Conservation (phyloP, 2,113 vertebrate species). For the Orthonyx spaldingii region DNA sequence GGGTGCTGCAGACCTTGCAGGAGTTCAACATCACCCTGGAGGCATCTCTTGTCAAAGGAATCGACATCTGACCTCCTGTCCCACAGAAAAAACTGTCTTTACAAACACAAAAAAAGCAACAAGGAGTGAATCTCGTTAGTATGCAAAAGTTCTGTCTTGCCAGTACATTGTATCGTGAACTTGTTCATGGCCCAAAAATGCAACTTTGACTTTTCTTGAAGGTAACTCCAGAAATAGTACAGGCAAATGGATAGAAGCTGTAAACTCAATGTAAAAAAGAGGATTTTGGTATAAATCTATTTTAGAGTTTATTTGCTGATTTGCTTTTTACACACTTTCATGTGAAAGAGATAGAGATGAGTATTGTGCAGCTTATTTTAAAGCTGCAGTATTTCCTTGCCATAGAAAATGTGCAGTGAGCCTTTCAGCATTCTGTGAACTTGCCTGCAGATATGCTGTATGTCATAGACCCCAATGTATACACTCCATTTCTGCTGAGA, state of each 20-base stretch:
- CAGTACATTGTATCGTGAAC: slow-evolving; percentile 51
- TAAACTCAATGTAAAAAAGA: slow-evolving; percentile 75
- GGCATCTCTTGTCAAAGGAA: slow-evolving; percentile 94
- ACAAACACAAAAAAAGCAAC: slow-evolving; percentile 28
- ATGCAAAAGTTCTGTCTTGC: slow-evolving; percentile 62
- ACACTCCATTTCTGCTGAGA: slow-evolving; percentile 62
- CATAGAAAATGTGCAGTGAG: slow-evolving; percentile 85
- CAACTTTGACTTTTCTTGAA: slow-evolving; percentile 54
- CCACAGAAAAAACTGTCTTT: neutral
- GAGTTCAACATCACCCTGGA: slow-evolving; percentile 99
- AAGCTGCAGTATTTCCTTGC: slow-evolving; percentile 90
- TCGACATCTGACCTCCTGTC: slow-evolving; percentile 82
- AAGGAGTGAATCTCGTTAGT: slow-evolving; percentile 40
- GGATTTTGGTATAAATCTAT: slow-evolving; percentile 78
- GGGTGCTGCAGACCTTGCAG: slow-evolving; percentile 95
- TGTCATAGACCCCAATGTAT: slow-evolving; percentile 47
- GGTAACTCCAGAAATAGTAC: slow-evolving; percentile 50
- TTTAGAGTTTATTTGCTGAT: slow-evolving; percentile 82
- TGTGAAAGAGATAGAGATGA: slow-evolving; percentile 77
- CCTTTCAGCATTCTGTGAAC: slow-evolving; percentile 74
- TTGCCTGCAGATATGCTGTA: slow-evolving; percentile 56
- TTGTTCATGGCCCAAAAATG: slow-evolving; percentile 36
- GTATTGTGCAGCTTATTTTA: slow-evolving; percentile 89
- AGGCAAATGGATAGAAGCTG: slow-evolving; percentile 67
- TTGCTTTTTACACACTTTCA: slow-evolving; percentile 83